Percentiles rank a stretch among this genome's conserved stretches.
These are phyloP conservation scores for Orbicella faveolata DNA, from an alignment of 64 coral and sea anemone genomes.

Conservation along the genomic window DNA sequence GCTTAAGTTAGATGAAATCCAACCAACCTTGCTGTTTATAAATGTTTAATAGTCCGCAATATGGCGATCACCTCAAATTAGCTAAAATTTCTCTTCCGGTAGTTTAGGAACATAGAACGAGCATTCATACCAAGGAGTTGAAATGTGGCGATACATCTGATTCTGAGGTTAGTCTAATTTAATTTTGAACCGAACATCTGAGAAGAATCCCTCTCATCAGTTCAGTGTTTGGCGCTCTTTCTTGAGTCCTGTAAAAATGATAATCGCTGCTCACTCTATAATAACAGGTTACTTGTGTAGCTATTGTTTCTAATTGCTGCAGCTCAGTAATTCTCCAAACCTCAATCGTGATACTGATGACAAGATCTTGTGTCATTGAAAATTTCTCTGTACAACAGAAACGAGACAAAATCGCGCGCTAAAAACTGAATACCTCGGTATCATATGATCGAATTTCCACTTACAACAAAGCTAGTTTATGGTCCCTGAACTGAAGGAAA, in stretches of 20 bases:
- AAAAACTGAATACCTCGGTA: too few species aligned
- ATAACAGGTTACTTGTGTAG: background rate
- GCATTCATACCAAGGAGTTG: background rate
- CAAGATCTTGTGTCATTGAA: background rate
- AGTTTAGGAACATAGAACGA: background rate
- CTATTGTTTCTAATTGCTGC: background rate
- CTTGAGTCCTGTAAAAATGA: too few species aligned
- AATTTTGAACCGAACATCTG: background rate
- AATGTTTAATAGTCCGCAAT: conserved; percentile 10
- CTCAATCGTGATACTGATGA: background rate
- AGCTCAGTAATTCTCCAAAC: background rate
- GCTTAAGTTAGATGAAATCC: background rate
- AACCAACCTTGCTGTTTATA: background rate
- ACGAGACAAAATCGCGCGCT: background rate
- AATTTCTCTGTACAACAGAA: background rate
- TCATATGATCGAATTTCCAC: too few species aligned
- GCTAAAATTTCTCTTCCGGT: background rate
- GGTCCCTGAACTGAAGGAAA: too few species aligned
- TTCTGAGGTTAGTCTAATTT: background rate
- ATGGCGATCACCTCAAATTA: background rate
- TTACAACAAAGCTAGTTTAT: too few species aligned
- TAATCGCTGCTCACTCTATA: background rate
- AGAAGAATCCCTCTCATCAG: background rate
- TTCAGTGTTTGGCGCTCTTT: too few species aligned
- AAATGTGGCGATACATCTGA: background rate